A percentile compares a stretch with the other conserved stretches of the same genome.
Conservation (phyloP, 2,888 invertebrate species). For the Cylindroiulus punctatus region DNA sequence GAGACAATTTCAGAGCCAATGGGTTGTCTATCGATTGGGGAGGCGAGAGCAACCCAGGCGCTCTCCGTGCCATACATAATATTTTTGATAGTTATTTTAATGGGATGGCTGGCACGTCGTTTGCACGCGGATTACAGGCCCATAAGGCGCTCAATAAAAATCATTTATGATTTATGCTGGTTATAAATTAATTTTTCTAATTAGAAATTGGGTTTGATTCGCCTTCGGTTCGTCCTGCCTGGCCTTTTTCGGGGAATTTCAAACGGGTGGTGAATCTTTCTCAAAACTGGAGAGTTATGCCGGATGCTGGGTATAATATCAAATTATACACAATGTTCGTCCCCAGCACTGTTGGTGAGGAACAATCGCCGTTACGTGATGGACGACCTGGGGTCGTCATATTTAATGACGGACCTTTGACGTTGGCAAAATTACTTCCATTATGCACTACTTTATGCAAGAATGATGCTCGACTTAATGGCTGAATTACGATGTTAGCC, state of each 20-base stretch:
- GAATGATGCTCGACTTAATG: background rate
- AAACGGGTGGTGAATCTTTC: background rate
- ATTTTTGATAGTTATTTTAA: constrained; percentile 47
- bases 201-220: constrained; percentile 41
- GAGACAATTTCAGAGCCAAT: constrained; percentile 45
- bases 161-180: constrained; percentile 43
- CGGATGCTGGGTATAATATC: background rate
- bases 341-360: background rate
- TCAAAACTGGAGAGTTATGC: background rate
- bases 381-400: background rate
- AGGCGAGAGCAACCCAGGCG: constrained; percentile 42
- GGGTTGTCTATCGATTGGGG: constrained; percentile 45
- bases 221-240: background rate
- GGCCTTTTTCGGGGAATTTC: constrained; percentile 24
- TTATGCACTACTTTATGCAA: background rate
- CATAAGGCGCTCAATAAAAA: constrained; percentile 39
- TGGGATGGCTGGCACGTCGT: constrained; percentile 45
- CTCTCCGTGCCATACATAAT: constrained; percentile 47
- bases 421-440: background rate
- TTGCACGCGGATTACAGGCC: constrained; percentile 43
- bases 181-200: constrained; percentile 45
- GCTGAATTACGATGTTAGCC: background rate
- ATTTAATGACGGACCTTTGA: background rate
- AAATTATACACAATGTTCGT: background rate
- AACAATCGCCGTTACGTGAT: background rate